Conservation (phyloP, 1,140 invertebrate species). For the Adoxophyes honmai region DNA sequence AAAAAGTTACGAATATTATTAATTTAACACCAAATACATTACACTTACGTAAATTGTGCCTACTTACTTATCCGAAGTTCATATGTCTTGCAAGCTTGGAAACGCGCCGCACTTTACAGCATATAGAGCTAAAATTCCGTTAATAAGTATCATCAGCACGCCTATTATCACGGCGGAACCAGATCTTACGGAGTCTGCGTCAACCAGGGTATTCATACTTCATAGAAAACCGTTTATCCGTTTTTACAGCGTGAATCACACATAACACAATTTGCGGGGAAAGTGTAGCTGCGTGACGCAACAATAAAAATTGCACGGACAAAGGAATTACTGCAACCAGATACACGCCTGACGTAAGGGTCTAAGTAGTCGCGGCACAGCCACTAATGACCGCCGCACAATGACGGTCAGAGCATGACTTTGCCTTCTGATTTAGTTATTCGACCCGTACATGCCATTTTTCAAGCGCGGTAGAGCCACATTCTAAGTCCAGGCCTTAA, state of each 20-base stretch:
- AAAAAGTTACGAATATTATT: no score
- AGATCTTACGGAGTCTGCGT: background rate
- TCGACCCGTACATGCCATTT: background rate
- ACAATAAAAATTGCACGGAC: slow-evolving; percentile 68
- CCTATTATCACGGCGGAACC: background rate
- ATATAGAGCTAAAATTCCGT: background rate
- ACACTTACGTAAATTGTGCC: no score
- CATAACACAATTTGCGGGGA: slow-evolving; percentile 57
- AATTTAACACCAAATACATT: no score
- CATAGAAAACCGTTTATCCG: slow-evolving; percentile 29
- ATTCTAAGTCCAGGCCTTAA: background rate
- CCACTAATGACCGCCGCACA: slow-evolving; percentile 22
- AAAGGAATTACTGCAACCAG: slow-evolving; percentile 57
- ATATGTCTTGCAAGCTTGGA: no score
- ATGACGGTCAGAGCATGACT: background rate
- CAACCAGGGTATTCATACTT: slow-evolving; percentile 4
- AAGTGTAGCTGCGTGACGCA: slow-evolving; percentile 64
- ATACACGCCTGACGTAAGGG: slow-evolving; percentile 31
- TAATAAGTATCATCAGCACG: background rate
- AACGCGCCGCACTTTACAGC: background rate
- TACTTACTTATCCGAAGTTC: no score
- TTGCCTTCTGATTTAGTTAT: background rate
- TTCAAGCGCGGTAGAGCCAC: background rate
- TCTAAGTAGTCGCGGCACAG: slow-evolving; percentile 18
- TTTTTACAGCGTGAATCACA: slow-evolving; percentile 29